Percentiles rank a stretch among this genome's conserved stretches.
phyloP scores from a whole-genome alignment of 2,113 vertebrate species.

The Himantopus leucocephalus region DNA sequence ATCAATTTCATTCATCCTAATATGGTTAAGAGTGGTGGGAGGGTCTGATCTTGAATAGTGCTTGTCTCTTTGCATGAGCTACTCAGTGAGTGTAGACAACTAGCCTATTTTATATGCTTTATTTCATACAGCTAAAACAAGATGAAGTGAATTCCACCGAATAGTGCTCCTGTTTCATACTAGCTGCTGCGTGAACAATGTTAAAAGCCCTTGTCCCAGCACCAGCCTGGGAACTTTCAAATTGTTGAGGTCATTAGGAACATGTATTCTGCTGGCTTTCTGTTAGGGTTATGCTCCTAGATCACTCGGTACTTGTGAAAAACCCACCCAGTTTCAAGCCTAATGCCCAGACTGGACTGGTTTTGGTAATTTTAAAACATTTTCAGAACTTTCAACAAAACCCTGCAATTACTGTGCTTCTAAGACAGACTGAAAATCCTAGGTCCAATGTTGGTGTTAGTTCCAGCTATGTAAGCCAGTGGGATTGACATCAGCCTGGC shows the following conservation, averaged over 20 bases:
- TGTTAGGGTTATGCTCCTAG: not conserved
- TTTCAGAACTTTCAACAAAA: not conserved
- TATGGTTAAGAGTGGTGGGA: not conserved
- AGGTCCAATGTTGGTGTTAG: not conserved
- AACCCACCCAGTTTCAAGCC: not conserved
- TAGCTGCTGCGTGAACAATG: not conserved
- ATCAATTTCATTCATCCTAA: not conserved
- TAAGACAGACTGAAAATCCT: not conserved
- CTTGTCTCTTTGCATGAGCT: not conserved
- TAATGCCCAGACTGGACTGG: not conserved
- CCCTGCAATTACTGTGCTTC: not conserved
- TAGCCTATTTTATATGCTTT: not conserved
- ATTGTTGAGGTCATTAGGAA: not conserved
- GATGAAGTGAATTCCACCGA: not conserved
- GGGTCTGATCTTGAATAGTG: not conserved
- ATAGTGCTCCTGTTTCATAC: not conserved
- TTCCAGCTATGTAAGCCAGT: not conserved
- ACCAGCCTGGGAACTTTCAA: not conserved
- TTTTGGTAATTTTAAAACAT: not conserved
- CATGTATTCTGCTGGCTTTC: not conserved
- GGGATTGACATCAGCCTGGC: not conserved
- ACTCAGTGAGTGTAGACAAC: not conserved
- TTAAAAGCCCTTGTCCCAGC: not conserved
- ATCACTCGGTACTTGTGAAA: not conserved
- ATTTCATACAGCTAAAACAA: not conserved